Evolutionary conservation across 2,113 vertebrate species (phyloP).

Genomic region (Mirounga angustirostris): DNA sequence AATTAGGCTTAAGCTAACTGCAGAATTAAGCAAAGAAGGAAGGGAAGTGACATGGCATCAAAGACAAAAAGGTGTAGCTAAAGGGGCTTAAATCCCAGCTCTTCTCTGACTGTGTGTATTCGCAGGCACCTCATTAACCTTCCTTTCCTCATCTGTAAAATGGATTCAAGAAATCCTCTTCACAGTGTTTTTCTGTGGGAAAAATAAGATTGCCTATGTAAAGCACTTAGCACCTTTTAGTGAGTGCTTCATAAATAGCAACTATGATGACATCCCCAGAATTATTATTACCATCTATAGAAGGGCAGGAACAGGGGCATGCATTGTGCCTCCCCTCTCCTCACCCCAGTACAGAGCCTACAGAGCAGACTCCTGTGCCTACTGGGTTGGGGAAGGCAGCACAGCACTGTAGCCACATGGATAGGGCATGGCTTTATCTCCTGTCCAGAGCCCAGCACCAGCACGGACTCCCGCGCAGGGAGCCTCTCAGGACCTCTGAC

Average conservation of each 20-base stretch:
- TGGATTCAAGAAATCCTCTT: background rate
- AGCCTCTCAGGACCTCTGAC: background rate
- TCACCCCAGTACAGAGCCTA: background rate
- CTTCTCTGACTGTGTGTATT: background rate
- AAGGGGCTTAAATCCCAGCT: background rate
- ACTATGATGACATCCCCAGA: background rate
- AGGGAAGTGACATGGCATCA: background rate
- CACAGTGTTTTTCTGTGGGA: background rate
- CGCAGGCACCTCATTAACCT: background rate
- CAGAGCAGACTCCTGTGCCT: background rate
- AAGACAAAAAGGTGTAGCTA: background rate
- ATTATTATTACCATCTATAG: background rate
- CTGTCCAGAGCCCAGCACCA: background rate
- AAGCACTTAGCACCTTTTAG: background rate
- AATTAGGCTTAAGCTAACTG: background rate
- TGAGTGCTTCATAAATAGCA: background rate
- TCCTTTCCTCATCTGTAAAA: slow-evolving; percentile 14
- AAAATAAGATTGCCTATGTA: background rate
- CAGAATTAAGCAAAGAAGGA: background rate
- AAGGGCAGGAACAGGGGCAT: background rate
- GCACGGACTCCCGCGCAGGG: background rate
- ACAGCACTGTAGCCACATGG: rapidly evolving
- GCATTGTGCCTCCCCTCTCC: background rate
- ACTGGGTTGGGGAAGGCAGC: background rate
- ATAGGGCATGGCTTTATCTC: background rate